These are phyloP conservation scores for Polyommatus iphigenia DNA, from an alignment of 2,888 invertebrate genomes.

Conservation along the genomic window DNA sequence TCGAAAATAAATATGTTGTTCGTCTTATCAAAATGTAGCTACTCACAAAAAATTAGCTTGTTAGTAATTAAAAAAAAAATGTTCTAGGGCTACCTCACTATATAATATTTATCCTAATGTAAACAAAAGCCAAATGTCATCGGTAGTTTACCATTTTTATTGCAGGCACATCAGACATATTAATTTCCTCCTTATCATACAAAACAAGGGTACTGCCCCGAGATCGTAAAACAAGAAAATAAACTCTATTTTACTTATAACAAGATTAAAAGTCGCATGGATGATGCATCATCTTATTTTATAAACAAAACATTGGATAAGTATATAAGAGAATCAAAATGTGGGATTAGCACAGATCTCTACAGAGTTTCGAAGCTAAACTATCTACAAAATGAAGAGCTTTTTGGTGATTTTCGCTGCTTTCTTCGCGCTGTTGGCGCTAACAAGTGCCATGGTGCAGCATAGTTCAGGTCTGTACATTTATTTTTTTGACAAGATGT, in stretches of 20 bases:
- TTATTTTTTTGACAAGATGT: not conserved
- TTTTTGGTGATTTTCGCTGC: not conserved
- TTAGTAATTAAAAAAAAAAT: too few species aligned
- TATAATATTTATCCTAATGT: not conserved
- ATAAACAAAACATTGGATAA: not conserved
- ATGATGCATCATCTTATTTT: not conserved
- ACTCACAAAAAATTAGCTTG: too few species aligned
- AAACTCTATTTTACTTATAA: not conserved
- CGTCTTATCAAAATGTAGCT: too few species aligned
- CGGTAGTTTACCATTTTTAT: conserved; percentile 10
- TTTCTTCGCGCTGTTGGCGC: not conserved
- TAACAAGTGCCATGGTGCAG: not conserved
- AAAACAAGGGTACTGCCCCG: conserved; percentile 5
- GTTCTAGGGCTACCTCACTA: too few species aligned
- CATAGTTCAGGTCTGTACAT: not conserved
- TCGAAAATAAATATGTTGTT: too few species aligned
- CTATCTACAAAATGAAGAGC: not conserved
- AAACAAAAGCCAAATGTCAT: conserved; percentile 15
- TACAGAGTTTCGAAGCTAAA: not conserved
- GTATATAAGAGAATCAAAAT: not conserved
- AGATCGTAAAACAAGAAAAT: not conserved
- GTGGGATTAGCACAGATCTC: not conserved
- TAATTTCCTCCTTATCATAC: not conserved
- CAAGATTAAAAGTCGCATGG: not conserved
- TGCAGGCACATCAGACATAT: not conserved